phyloP scores from a whole-genome alignment of 1,140 invertebrate genomes.

The Ceratitis capitata region DNA sequence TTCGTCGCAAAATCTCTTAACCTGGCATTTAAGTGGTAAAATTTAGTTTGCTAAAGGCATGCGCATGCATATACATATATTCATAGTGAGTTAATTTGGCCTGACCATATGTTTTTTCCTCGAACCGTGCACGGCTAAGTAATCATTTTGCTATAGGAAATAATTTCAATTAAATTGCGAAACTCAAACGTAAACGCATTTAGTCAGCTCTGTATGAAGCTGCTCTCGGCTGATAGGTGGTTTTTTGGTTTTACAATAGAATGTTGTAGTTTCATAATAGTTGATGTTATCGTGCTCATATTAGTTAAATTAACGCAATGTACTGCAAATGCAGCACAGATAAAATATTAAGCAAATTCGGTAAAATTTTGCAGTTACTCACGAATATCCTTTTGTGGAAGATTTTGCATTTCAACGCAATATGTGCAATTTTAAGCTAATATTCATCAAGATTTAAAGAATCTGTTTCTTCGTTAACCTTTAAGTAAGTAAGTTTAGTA shows the following conservation, averaged over 20 bases:
- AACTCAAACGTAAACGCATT: neutral
- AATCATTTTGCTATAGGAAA: neutral
- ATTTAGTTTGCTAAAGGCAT: neutral
- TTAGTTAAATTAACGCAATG: neutral
- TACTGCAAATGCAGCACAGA: neutral
- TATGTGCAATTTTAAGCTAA: too few relatives aligned
- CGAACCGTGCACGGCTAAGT: neutral
- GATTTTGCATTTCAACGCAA: too few relatives aligned
- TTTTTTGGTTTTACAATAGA: neutral
- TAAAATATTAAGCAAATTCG: too few relatives aligned
- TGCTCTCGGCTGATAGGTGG: neutral
- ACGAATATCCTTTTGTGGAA: neutral
- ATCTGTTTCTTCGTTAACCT: too few relatives aligned
- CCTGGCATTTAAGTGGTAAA: neutral
- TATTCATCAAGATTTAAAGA: too few relatives aligned
- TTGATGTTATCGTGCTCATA: neutral
- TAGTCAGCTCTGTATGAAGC: neutral
- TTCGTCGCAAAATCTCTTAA: neutral
- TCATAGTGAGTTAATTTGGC: neutral
- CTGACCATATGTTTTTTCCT: neutral
- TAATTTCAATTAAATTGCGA: conserved; percentile 25
- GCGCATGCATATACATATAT: neutral
- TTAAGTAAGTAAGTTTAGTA: too few relatives aligned
- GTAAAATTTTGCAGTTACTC: neutral
- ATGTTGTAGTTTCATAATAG: neutral